Base-by-base conservation (phyloP, 2,113 vertebrate species). In the Taurulus bubalis region DNA sequence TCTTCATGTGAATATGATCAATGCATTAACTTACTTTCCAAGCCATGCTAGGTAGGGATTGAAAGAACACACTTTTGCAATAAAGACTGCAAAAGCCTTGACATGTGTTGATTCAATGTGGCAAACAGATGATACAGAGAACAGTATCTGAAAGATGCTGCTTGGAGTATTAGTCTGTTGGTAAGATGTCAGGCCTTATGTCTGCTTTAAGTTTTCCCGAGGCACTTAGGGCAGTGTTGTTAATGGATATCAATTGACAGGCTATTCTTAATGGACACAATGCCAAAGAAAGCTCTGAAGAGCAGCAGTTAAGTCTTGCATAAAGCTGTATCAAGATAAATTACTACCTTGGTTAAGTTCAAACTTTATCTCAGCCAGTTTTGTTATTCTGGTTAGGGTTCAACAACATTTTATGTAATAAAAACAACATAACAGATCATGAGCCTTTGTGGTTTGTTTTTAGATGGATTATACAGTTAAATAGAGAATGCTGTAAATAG, bases 231-330 rank as follows among this genome's bases (percentile, higher is more conserved):
- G n/a, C n/a, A 34, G 63, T 64, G 16, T 67, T 80, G 56, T 34
- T 24, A 83, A 68, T 77, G 30, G 58, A 82, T 77, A 67, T 34
- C 16, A 81, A 47, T 72, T 80, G 81, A 53, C 55, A 71, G 36
- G 14, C 28, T 38, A 9, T 64, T 71, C 12, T 72, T 69, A 28
- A 45, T 30, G 2, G 32, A 67, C 12, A 14, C 42, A 7, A 24
- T 2, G 55, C 49, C 51, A 24, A 28, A 32, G 18, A 77, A 66
- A 64, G 58, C 71, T 66, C 26, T 36, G 5, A n/a, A 58, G 34
- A 66, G 26, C 15, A 6, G 12, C 49, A 1, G 7, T 65, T 60
- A 45, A 4, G 42, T 72, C 18, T 12, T 16, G 30, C 4, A 10
- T 66, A 26, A 62, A 40, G 18, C 59, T 77, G 16, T 30, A 67